Evolutionary conservation across 1,140 invertebrate species (phyloP).

Genomic region (Mactra quadrangularis): DNA sequence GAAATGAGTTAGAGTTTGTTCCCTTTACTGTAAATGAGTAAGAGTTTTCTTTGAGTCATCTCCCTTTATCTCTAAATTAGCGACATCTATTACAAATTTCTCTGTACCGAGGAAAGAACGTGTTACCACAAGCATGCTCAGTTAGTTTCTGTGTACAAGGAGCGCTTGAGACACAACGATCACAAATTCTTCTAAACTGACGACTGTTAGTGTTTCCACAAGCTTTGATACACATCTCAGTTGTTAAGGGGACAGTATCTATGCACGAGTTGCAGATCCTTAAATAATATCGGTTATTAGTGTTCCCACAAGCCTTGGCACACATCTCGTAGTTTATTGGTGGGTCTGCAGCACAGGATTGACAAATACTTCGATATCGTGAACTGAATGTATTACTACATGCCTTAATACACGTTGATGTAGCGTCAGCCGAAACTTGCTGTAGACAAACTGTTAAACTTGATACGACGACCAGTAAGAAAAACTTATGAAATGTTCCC

Average conservation of each 20-base stretch:
- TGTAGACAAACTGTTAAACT: not conserved
- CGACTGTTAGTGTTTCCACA: slow-evolving; percentile 15
- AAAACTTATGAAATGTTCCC: too few species aligned
- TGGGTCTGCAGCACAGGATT: slow-evolving; percentile 3
- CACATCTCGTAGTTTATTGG: slow-evolving; percentile 29
- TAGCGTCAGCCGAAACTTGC: not conserved
- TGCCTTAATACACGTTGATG: not conserved
- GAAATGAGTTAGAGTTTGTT: too few species aligned
- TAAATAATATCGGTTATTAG: not conserved
- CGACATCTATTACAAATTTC: not conserved
- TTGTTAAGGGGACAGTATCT: not conserved
- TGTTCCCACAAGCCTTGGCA: slow-evolving; percentile 6
- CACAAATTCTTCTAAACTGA: slow-evolving; percentile 2
- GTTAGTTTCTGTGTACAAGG: not conserved
- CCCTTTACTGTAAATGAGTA: too few species aligned
- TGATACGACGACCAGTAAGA: not conserved
- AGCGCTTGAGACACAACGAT: not conserved
- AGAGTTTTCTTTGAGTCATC: too few species aligned
- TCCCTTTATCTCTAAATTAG: too few species aligned
- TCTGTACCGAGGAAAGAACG: not conserved
- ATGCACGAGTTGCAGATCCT: slow-evolving; percentile 24
- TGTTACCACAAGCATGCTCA: slow-evolving; percentile 1
- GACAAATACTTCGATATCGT: not conserved
- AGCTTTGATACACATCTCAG: slow-evolving; percentile 17
- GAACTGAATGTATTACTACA: slow-evolving; percentile 27